These are phyloP conservation scores for Mirza zaza DNA, from an alignment of 2,113 vertebrate genomes.

Conservation along the genomic window DNA sequence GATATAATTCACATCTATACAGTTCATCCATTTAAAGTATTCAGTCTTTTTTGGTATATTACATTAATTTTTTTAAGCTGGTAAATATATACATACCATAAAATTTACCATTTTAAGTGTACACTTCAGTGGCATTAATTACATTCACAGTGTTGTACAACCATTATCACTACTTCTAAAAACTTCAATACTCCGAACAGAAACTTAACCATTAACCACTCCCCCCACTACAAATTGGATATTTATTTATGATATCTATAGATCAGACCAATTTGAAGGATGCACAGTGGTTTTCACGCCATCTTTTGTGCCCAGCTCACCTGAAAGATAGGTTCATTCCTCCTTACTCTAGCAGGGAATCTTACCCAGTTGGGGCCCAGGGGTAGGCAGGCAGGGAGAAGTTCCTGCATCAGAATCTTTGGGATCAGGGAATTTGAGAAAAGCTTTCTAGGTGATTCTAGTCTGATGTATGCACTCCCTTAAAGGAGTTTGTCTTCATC, in stretches of 20 bases:
- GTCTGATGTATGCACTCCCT: background rate
- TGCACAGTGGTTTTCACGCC: background rate
- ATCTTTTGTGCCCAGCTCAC: background rate
- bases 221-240: background rate
- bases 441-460: background rate
- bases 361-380: background rate
- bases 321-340: background rate
- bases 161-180: background rate
- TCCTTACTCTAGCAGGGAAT: background rate
- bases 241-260: background rate
- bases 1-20: background rate
- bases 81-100: background rate
- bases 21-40: background rate
- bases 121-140: background rate
- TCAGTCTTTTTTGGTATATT: background rate
- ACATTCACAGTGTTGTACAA: background rate
- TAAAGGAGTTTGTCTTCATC: background rate
- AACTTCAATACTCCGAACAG: background rate
- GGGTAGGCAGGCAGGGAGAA: background rate
- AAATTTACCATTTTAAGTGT: background rate
- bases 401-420: background rate
- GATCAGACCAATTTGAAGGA: background rate
- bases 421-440: background rate
- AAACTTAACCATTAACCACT: background rate
- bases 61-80: background rate